Evolutionary conservation across 2,113 vertebrate genomes (phyloP).

Genomic region (Chaetops frenatus): DNA sequence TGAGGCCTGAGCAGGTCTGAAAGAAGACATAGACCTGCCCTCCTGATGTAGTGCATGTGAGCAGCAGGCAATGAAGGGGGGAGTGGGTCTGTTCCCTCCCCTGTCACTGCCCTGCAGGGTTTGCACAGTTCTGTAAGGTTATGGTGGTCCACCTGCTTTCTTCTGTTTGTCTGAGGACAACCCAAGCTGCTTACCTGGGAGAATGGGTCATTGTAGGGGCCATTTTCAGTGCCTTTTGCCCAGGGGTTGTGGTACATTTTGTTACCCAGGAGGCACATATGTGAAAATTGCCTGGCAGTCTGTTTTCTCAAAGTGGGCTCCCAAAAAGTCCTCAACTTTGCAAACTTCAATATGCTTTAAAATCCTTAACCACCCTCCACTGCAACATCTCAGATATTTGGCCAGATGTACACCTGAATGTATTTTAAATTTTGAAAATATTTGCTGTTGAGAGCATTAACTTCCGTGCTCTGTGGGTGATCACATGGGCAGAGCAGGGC

Average conservation of each 20-base stretch:
- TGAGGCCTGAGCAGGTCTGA: not conserved
- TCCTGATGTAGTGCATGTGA: not conserved
- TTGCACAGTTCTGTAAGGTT: rapidly evolving
- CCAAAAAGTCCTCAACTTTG: not conserved
- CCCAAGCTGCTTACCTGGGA: not conserved
- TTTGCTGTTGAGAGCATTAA: not conserved
- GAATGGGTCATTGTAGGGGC: not conserved
- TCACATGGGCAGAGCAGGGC: rapidly evolving
- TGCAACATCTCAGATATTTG: not conserved
- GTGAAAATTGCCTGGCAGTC: not conserved
- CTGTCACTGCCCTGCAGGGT: rapidly evolving
- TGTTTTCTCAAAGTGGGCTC: not conserved
- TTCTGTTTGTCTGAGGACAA: not conserved
- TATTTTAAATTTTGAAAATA: not conserved
- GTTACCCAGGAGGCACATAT: not conserved
- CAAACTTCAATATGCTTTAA: not conserved
- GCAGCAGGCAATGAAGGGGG: not conserved
- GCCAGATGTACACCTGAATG: not conserved
- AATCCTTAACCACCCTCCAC: not conserved
- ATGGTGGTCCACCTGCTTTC: not conserved
- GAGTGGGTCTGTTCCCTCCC: not conserved
- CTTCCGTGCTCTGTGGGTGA: rapidly evolving
- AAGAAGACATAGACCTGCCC: not conserved
- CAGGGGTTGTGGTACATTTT: not conserved
- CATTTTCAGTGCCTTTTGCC: not conserved